Conservation (phyloP, 2,888 invertebrate species). For the Zaprionus lineosus region DNA sequence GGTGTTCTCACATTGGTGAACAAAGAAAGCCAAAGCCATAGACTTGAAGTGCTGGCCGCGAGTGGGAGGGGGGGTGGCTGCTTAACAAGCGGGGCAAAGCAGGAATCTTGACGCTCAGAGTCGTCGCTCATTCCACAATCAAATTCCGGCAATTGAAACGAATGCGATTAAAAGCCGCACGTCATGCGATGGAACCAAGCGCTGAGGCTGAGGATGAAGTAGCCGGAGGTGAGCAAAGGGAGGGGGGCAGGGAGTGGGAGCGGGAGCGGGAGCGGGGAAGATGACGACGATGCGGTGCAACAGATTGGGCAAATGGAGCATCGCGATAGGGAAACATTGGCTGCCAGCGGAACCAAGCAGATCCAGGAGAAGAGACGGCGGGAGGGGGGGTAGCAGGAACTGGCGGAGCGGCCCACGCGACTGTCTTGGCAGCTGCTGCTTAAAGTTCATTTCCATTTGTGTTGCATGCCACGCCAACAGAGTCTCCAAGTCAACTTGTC, state of each 20-base stretch:
- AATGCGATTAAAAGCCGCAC: conserved; percentile 77
- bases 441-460: conserved; percentile 73
- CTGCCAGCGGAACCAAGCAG: conserved; percentile 22
- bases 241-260: background rate
- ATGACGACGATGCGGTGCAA: background rate
- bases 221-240: conserved; percentile 2
- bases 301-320: conserved; percentile 61
- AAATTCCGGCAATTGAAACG: conserved; percentile 77
- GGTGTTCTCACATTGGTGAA: conserved; percentile 29
- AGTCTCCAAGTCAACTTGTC: background rate
- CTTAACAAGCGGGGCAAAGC: background rate
- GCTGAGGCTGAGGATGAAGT: conserved; percentile 15
- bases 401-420: conserved; percentile 56
- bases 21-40: conserved; percentile 53
- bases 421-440: conserved; percentile 24
- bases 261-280: too few relatives aligned
- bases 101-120: conserved; percentile 51
- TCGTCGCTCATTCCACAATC: conserved; percentile 71
- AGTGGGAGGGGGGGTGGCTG: background rate
- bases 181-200: conserved; percentile 54
- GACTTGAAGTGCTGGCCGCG: background rate
- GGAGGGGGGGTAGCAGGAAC: too few relatives aligned
- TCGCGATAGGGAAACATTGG: conserved; percentile 62
- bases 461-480: conserved; percentile 65
- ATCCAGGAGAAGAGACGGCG: conserved; percentile 23